Conservation (phyloP, 2,888 invertebrate genomes). For the Gerosis bhagava region DNA sequence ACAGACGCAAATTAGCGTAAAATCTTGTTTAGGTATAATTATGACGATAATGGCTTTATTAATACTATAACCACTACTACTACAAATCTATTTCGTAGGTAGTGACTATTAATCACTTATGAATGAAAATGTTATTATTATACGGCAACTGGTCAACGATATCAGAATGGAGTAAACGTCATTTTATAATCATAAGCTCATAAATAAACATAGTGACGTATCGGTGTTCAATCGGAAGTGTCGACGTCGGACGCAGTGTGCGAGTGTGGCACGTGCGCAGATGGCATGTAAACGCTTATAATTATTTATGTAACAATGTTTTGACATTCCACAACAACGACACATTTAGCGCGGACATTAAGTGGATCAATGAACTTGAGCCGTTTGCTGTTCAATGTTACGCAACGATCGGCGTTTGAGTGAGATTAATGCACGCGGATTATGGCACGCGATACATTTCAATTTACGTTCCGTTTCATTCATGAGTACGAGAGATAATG, state of each 20-base stretch:
- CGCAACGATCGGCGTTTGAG: constrained; percentile 78
- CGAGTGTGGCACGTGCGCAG: constrained; percentile 46
- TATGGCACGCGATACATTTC: constrained; percentile 81
- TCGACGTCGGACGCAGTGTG: constrained; percentile 42
- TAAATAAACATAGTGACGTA: constrained; percentile 78
- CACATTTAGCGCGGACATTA: constrained; percentile 78
- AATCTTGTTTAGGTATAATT: constrained; percentile 76
- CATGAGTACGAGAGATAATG: constrained; percentile 76
- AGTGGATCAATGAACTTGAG: constrained; percentile 82
- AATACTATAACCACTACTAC: constrained; percentile 45
- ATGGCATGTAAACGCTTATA: constrained; percentile 60
- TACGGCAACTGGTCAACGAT: constrained; percentile 72
- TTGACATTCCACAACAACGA: constrained; percentile 77
- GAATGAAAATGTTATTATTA: constrained; percentile 72
- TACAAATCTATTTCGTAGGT: constrained; percentile 77
- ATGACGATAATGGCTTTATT: constrained; percentile 72
- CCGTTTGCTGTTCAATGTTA: constrained; percentile 69
- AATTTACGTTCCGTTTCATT: constrained; percentile 81
- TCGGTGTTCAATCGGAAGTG: constrained; percentile 57
- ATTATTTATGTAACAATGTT: constrained; percentile 77
- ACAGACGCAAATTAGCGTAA: constrained; percentile 66
- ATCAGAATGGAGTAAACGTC: constrained; percentile 76
- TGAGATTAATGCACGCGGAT: constrained; percentile 80
- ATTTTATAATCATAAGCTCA: constrained; percentile 79
- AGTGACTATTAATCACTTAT: constrained; percentile 75